phyloP scores from a whole-genome alignment of 2,113 vertebrate genomes.

The Sylvicapra grimmia region DNA sequence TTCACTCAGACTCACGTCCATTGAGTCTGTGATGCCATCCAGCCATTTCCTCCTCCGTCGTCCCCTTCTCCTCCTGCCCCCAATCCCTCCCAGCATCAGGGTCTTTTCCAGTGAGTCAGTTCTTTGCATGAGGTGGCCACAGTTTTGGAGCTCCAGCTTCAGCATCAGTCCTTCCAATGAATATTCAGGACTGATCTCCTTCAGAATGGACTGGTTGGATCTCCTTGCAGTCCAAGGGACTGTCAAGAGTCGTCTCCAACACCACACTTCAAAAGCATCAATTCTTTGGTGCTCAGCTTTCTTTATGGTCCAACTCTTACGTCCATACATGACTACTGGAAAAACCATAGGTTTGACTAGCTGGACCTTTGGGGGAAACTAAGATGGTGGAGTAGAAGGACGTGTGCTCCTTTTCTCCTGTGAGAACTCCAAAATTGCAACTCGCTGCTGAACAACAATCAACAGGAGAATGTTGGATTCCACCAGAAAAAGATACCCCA shows the following conservation, averaged over 20 bases:
- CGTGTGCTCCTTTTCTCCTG: accelerated
- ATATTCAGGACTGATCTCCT: background rate
- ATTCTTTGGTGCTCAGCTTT: background rate
- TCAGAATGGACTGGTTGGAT: background rate
- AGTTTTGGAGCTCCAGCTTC: background rate
- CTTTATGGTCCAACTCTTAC: background rate
- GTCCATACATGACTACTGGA: background rate
- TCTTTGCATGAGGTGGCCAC: background rate
- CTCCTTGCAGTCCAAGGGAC: background rate
- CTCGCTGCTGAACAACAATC: background rate
- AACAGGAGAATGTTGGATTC: background rate
- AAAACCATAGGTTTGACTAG: background rate
- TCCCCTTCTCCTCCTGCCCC: background rate
- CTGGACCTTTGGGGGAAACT: background rate
- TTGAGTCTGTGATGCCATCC: background rate
- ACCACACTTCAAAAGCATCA: background rate
- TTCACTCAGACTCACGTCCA: background rate
- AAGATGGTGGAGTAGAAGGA: background rate
- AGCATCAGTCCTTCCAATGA: background rate
- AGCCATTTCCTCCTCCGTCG: background rate
- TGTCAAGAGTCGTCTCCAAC: background rate
- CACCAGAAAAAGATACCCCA: background rate
- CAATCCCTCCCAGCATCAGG: background rate
- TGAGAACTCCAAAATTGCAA: background rate
- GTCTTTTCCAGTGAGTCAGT: background rate